Evolutionary conservation across 2,888 invertebrate species (phyloP), one percentile per base, ranked within the genome.

Genomic region (Stenolophus ochropezus): DNA sequence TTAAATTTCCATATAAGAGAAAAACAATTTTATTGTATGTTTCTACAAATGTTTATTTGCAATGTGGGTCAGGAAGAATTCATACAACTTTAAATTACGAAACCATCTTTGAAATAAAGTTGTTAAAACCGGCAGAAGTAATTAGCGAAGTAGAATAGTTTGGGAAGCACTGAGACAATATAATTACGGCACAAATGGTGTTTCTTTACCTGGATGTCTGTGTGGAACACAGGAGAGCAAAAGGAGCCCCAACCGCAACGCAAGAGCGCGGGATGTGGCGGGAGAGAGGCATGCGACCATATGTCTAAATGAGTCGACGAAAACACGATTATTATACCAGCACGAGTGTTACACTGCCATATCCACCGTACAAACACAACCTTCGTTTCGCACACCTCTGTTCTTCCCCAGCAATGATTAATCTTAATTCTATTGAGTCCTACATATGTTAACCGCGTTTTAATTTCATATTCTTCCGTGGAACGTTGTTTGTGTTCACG

Each of bases 251-350:
- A 27, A 14, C 65, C 65, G 18, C 65, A 69, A 16, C 33, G 27
- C 18, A 33, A 3, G 33, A 33, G 65, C 18, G 18, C 16, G 5
- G 16, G 25, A 65, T 25, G 65, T 18, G 33, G 16, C 8, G 33
- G 33, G 65, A 18, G 65, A 1, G 16, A 16, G 27, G 27, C 33
- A 16, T 27, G 16, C 18, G 33, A 69, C 27, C 65, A 69, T 69
- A 69, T 69, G 65, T 69, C 65, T 20, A 69, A 69, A 69, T 69
- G 65, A 69, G 65, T 61, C 25, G 25, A 61, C 61, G 25, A 61
- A 61, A 61, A 61, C 25, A 27, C 14, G 61, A 27, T 61, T 61
- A 61, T 61, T 14, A 61, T 61, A 25, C 58, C 58, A 23, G 21
- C 25, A 58, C 58, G 21, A 42, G 33, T 42, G 33, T 42, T 42